Evolutionary conservation across 2,113 vertebrate genomes (phyloP).

Genomic region (Crypturellus undulatus): DNA sequence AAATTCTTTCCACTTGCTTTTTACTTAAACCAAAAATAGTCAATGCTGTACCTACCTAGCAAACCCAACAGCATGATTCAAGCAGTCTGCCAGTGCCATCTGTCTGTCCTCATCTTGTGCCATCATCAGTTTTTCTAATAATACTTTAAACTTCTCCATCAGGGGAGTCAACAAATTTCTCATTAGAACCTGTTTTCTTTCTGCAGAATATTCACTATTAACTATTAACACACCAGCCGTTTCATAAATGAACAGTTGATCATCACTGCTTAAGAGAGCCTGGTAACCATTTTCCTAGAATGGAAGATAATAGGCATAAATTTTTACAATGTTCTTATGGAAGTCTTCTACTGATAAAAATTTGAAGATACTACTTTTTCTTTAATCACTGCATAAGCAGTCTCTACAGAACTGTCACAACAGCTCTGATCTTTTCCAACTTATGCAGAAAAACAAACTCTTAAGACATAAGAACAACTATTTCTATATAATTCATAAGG

Average conservation of each 20-base stretch:
- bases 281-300: slow-evolving; percentile 93
- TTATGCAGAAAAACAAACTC: background rate
- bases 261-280: slow-evolving; percentile 91
- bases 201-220: slow-evolving; percentile 90
- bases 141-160: slow-evolving; percentile 92
- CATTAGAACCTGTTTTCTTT: slow-evolving; percentile 94
- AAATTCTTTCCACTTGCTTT: background rate
- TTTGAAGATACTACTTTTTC: background rate
- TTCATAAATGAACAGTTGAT: slow-evolving; percentile 98
- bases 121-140: slow-evolving; percentile 89
- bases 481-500: background rate
- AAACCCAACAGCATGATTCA: slow-evolving; percentile 96
- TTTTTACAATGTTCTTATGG: background rate
- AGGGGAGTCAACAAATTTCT: slow-evolving; percentile 91
- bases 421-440: background rate
- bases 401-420: background rate
- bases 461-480: background rate
- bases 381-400: background rate
- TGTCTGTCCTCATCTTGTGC: slow-evolving; percentile 91
- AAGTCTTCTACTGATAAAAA: background rate
- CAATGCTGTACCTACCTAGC: slow-evolving; percentile 85
- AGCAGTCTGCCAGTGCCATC: slow-evolving; percentile 89
- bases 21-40: background rate
- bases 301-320: slow-evolving; percentile 26
- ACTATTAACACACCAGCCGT: slow-evolving; percentile 95